These are phyloP conservation scores for Acleris emargana DNA, from an alignment of 2,888 invertebrate genomes.

Conservation along the genomic window DNA sequence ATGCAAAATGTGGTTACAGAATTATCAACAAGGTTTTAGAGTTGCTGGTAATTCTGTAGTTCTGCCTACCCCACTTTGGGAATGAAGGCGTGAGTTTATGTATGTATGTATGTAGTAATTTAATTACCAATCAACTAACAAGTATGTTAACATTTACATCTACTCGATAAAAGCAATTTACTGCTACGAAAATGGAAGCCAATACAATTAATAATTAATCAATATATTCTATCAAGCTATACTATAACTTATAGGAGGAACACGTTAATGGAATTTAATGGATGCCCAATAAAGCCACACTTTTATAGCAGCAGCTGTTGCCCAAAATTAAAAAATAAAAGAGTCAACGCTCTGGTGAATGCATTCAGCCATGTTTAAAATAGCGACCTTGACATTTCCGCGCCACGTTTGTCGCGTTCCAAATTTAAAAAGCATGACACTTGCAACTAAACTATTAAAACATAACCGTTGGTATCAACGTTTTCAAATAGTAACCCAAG, in stretches of 20 bases:
- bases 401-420: constrained; percentile 19
- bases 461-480: too few species aligned
- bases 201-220: constrained; percentile 20
- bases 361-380: constrained; percentile 38
- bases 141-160: constrained; percentile 12
- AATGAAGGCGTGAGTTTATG: too few species aligned
- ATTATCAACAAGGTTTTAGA: too few species aligned
- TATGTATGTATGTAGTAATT: too few species aligned
- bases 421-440: constrained; percentile 16
- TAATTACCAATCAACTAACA: constrained; percentile 10
- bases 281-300: constrained; percentile 30
- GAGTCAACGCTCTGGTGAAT: constrained; percentile 46
- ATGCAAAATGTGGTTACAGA: too few species aligned
- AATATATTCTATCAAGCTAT: constrained; percentile 21
- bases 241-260: constrained; percentile 23
- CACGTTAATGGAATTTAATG: constrained; percentile 29
- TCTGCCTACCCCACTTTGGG: too few species aligned
- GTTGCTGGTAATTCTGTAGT: too few species aligned
- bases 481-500: too few species aligned
- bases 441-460: too few species aligned
- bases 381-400: constrained; percentile 68
- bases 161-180: constrained; percentile 14
- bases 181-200: constrained; percentile 13
- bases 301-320: constrained; percentile 46
- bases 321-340: constrained; percentile 49